phyloP scores from a whole-genome alignment of 2,888 invertebrate species.

The Ormyrus nitidulus region DNA sequence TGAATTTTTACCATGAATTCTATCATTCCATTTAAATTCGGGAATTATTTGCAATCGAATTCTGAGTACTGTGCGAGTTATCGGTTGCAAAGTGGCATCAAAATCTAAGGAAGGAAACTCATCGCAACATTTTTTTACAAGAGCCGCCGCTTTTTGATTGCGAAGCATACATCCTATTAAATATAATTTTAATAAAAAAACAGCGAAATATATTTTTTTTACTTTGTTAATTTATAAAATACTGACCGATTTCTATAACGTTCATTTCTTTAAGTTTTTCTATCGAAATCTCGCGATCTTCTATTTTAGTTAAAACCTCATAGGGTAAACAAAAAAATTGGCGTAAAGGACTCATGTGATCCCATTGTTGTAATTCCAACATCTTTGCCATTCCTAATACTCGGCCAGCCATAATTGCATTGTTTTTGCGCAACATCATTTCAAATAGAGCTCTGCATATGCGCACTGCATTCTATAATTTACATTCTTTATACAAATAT shows the following conservation, averaged over 20 bases:
- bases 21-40: conserved; percentile 90
- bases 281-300: conserved; percentile 85
- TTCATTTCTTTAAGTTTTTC: conserved; percentile 91
- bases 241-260: conserved; percentile 87
- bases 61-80: conserved; percentile 92
- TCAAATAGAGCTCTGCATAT: conserved; percentile 96
- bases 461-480: conserved; percentile 88
- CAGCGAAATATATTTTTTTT: background rate
- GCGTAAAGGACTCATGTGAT: conserved; percentile 88
- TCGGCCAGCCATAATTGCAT: conserved; percentile 91
- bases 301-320: conserved; percentile 89
- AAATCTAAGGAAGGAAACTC: conserved; percentile 91
- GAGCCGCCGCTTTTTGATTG: conserved; percentile 85
- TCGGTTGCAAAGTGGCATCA: conserved; percentile 93
- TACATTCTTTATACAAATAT: too few relatives aligned
- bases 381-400: conserved; percentile 93
- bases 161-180: conserved; percentile 82
- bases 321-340: conserved; percentile 88
- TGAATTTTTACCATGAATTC: conserved; percentile 89
- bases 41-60: conserved; percentile 88
- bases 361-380: conserved; percentile 95
- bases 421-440: conserved; percentile 91
- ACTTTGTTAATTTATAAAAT: background rate
- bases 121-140: conserved; percentile 88
- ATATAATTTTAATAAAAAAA: conserved; percentile 10